Evolutionary conservation across 1,140 invertebrate genomes (phyloP), one percentile per base, ranked within the genome.

Genomic region (Polyergus mexicanus): DNA sequence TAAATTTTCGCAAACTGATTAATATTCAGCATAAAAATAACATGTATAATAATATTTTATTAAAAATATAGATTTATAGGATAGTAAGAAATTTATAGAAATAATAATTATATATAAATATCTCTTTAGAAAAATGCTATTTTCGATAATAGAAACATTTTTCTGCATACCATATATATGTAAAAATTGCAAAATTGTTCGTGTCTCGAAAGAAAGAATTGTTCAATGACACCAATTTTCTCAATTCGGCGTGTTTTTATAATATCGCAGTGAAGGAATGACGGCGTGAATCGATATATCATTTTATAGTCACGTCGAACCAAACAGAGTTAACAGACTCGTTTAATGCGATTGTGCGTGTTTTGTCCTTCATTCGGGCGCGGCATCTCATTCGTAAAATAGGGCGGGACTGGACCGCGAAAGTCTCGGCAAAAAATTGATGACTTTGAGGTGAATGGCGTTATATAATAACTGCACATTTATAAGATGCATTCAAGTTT

Each of bases 281-380:
- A 72, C 44, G 47, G 22, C 16, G 22, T 41, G 35, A 71, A 41
- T 19, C 78, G 77, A 68, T 38, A 32, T 81, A 38, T 81, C 60
- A 81, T 11, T 71, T 81, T 78, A 78, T 54, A 68, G 66, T 41
- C 38, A 2, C 7, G 35, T 10, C 44, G 4, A 11, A 7, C 35
- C n/a, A n/a, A 11, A 32, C 41, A 74, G n/a, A 28, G 56, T 88
- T 86, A 72, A 83, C 84, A 86, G 63, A 86, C 72, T 89, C n/a
- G 77, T 88, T 89, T 83, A 72, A 69, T 22, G n/a, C 54, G 69
- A 88, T 58, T 22, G 22, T 16, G 32, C 41, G 54, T 62, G 65
- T 71, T 89, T 89, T 89, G 81, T 85, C 86, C 19, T 63, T 56
- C 77, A 63, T 86, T 54, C 76, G 71, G 65, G 25, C 32, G 56